These are phyloP conservation scores for Trachops cirrhosus DNA, from an alignment of 2,797 vertebrate species.

Conservation along the genomic window DNA sequence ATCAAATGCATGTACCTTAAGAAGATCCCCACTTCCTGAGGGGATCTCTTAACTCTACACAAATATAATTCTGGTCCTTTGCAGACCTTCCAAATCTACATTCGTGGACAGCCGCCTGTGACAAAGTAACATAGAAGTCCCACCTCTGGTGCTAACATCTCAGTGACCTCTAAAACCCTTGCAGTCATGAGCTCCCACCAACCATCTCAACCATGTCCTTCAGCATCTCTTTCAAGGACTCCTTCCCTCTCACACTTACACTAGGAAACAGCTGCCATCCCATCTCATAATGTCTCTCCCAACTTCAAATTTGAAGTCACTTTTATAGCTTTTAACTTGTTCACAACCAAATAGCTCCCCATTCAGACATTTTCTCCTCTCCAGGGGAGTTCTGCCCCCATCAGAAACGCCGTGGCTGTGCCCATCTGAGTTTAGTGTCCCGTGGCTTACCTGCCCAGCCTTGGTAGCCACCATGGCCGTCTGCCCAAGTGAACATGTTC, in stretches of 20 bases:
- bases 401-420: too few relatives aligned
- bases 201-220: background rate
- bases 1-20: background rate
- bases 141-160: background rate
- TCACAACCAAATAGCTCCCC: background rate
- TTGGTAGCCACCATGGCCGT: accelerated
- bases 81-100: too few relatives aligned
- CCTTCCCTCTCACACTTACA: background rate
- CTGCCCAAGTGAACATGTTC: background rate
- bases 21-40: background rate
- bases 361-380: background rate
- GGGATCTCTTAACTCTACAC: background rate
- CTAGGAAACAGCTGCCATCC: background rate
- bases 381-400: background rate
- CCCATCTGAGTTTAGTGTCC: background rate
- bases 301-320: background rate
- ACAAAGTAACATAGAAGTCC: too few relatives aligned
- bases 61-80: accelerated
- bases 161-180: background rate
- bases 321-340: background rate
- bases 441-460: background rate
- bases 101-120: accelerated
- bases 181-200: accelerated
- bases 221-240: background rate
- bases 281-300: background rate